Evolutionary conservation across 2,113 vertebrate species (phyloP).

Genomic region (Noturus placidus): DNA sequence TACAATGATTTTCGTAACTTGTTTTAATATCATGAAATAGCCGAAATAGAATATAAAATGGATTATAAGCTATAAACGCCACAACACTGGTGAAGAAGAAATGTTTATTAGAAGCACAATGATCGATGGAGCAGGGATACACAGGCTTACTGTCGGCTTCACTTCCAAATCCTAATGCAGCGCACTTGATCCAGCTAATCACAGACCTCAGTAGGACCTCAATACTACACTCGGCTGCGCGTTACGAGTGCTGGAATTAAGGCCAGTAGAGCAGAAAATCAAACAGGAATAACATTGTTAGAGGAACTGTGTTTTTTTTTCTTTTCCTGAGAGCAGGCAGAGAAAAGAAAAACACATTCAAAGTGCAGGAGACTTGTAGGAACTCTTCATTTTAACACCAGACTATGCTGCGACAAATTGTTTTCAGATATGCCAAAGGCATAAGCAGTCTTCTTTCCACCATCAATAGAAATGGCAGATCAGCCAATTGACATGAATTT

Average conservation of each 20-base stretch:
- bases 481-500: neutral
- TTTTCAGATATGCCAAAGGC: neutral
- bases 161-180: slow-evolving; percentile 6
- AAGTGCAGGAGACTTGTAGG: neutral
- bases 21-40: neutral
- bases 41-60: neutral
- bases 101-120: neutral
- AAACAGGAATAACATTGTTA: neutral
- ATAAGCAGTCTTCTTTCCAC: neutral
- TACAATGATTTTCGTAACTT: neutral
- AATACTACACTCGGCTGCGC: neutral
- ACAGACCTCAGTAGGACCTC: neutral
- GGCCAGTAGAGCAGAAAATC: slow-evolving; percentile 18
- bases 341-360: neutral
- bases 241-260: neutral
- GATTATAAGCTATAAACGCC: too few species aligned
- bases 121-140: neutral
- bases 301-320: neutral
- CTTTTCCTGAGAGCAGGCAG: neutral
- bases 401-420: neutral
- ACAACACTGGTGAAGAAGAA: neutral
- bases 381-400: neutral
- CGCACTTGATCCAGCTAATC: slow-evolving; percentile 15
- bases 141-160: neutral
- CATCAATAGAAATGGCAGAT: neutral